Conservation (phyloP, 2,113 vertebrate species). For the Zosterops lateralis region DNA sequence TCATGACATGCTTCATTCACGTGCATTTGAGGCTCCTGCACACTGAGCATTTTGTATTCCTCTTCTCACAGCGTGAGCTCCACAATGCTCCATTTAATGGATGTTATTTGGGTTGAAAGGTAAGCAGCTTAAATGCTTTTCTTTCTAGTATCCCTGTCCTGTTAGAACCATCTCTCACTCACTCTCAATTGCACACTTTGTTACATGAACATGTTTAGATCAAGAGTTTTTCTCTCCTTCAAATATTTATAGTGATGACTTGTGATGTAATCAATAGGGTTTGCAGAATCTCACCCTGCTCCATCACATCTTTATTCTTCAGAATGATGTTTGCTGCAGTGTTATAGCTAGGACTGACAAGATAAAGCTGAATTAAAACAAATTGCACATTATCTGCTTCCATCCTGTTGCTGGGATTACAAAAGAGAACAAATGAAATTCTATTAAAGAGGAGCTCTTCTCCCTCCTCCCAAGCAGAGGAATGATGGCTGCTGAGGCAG, state of each 20-base stretch:
- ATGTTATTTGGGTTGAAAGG: conserved; percentile 24
- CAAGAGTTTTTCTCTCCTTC: conserved; percentile 5
- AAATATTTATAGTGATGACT: conserved; percentile 34
- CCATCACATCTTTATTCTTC: not conserved
- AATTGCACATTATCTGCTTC: conserved; percentile 27
- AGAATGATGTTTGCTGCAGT: not conserved
- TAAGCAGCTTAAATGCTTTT: conserved; percentile 45
- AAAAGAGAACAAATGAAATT: conserved; percentile 21
- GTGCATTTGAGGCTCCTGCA: not conserved
- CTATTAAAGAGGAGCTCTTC: not conserved
- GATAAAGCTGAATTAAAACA: conserved; percentile 47
- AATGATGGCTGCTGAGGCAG: not conserved
- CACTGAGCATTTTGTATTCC: not conserved
- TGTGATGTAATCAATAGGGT: conserved; percentile 30
- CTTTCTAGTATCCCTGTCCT: conserved; percentile 22
- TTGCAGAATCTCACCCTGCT: conserved; percentile 10
- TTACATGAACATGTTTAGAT: not conserved
- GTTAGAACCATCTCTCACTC: not conserved
- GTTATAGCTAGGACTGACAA: conserved; percentile 10
- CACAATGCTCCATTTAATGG: not conserved
- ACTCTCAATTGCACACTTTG: conserved; percentile 1
- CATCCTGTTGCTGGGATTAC: not conserved
- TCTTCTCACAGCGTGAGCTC: not conserved
- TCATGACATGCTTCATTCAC: not conserved
- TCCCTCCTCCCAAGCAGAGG: not conserved